Evolutionary conservation across 2,888 invertebrate genomes (phyloP).

Genomic region (Harpalus rubripes): DNA sequence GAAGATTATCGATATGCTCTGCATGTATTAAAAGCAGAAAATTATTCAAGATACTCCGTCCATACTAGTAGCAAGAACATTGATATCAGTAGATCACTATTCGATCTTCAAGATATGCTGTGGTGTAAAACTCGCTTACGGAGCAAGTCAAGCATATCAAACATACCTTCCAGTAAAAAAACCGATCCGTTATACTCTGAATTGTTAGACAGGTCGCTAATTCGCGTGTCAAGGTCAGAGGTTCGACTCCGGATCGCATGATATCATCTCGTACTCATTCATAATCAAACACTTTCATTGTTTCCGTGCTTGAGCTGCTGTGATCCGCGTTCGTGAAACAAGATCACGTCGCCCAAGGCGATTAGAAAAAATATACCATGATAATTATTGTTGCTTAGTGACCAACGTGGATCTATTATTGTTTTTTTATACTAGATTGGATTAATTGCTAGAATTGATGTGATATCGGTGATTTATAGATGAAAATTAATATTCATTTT

Average conservation of each 20-base stretch:
- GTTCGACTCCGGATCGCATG: constrained; percentile 43
- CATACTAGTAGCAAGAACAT: not conserved
- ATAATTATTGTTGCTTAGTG: constrained; percentile 11
- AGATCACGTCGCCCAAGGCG: constrained; percentile 14
- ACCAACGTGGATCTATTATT: not conserved
- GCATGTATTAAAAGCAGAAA: not conserved
- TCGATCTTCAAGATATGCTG: not conserved
- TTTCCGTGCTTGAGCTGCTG: constrained; percentile 13
- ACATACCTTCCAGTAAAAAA: not conserved
- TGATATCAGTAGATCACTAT: not conserved
- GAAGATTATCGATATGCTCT: not conserved
- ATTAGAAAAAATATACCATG: constrained; percentile 16
- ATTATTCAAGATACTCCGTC: not conserved
- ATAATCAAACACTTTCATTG: constrained; percentile 44
- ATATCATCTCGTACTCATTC: constrained; percentile 39
- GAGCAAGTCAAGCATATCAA: constrained; percentile 29
- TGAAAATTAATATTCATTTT: constrained; percentile 33
- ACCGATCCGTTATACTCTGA: constrained; percentile 25
- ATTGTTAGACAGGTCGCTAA: constrained; percentile 33
- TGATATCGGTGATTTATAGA: constrained; percentile 38
- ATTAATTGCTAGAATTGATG: constrained; percentile 10
- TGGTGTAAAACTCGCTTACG: not conserved
- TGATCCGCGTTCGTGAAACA: constrained; percentile 42
- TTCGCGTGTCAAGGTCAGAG: constrained; percentile 42
- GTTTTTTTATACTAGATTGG: constrained; percentile 34